A percentile compares a stretch with the other conserved stretches of the same genome.
Evolutionary conservation across 2,113 vertebrate genomes (phyloP).

Genomic region (Poicephalus gulielmi): DNA sequence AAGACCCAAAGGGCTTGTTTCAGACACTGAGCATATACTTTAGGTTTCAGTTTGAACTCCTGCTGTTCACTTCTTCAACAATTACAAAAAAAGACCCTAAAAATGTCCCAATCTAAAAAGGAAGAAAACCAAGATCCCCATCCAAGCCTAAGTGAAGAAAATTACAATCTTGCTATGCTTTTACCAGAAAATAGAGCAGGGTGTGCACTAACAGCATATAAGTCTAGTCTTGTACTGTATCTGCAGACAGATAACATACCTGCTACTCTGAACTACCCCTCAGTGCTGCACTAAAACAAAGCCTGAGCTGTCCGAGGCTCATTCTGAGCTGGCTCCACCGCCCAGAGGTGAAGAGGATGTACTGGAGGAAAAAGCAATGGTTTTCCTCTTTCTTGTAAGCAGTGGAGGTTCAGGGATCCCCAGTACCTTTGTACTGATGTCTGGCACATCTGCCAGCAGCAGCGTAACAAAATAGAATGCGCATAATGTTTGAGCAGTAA

Average conservation of each 20-base stretch:
- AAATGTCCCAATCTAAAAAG: neutral
- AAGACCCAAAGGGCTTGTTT: neutral
- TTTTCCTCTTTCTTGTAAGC: neutral
- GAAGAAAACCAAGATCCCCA: neutral
- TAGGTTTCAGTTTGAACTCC: neutral
- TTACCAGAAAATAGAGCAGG: neutral
- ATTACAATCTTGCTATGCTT: neutral
- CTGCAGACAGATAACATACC: rapidly evolving
- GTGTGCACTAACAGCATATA: neutral
- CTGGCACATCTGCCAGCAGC: rapidly evolving
- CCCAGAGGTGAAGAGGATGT: neutral
- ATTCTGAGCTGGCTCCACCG: neutral
- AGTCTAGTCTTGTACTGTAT: neutral
- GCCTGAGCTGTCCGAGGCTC: neutral
- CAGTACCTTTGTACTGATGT: neutral
- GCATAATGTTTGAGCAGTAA: neutral
- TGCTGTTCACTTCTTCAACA: neutral
- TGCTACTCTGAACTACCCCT: neutral
- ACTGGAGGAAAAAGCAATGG: rapidly evolving
- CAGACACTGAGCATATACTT: neutral
- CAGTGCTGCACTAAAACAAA: neutral
- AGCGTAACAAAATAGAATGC: neutral
- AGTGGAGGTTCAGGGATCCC: neutral
- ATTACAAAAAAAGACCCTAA: neutral
- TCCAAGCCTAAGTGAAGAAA: neutral